These are phyloP conservation scores for Hepsetus odoe DNA, from an alignment of 2,113 vertebrate species.

Conservation along the genomic window DNA sequence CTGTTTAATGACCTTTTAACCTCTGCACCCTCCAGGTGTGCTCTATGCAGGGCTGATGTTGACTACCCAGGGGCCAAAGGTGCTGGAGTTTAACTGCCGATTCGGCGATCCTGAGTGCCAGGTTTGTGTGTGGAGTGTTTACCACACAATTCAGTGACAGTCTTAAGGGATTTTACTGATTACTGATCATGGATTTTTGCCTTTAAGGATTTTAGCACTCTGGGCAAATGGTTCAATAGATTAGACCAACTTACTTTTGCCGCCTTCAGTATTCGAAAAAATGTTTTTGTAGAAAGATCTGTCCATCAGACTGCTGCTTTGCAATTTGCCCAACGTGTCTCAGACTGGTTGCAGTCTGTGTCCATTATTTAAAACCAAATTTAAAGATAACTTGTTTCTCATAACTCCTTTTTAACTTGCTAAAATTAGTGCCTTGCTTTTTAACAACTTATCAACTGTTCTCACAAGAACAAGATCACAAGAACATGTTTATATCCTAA, in stretches of 20 bases:
- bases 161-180: neutral
- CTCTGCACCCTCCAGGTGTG: slow-evolving; percentile 76
- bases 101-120: slow-evolving; percentile 98
- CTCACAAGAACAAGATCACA: too few relatives aligned
- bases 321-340: too few relatives aligned
- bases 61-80: slow-evolving; percentile 88
- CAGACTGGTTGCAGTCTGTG: too few relatives aligned
- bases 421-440: too few relatives aligned
- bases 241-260: neutral
- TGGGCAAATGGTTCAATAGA: neutral
- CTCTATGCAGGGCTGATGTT: slow-evolving; percentile 97
- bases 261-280: too few relatives aligned
- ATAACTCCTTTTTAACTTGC: too few relatives aligned
- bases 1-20: slow-evolving; percentile 1
- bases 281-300: neutral
- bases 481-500: too few relatives aligned
- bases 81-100: slow-evolving; percentile 95
- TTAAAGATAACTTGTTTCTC: too few relatives aligned
- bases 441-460: too few relatives aligned
- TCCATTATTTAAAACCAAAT: too few relatives aligned
- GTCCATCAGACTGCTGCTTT: neutral
- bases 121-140: slow-evolving; percentile 65
- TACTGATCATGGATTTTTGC: neutral
- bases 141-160: neutral
- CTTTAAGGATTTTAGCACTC: neutral